Conservation (phyloP, 2,113 vertebrate species). For the Atlantisia rogersi region DNA sequence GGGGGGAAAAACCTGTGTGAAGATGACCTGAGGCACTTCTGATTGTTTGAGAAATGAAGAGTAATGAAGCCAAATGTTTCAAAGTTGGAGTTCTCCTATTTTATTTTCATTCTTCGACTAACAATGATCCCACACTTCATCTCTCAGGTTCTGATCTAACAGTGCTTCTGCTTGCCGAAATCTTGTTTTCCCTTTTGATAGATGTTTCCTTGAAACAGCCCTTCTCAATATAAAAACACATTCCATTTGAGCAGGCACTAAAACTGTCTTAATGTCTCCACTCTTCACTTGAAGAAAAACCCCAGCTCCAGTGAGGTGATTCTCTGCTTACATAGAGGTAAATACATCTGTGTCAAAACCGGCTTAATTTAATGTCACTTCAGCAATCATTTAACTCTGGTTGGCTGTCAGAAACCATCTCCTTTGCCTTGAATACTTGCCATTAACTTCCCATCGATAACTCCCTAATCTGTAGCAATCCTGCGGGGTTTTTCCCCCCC, state of each 20-base stretch:
- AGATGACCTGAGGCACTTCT: conserved; percentile 28
- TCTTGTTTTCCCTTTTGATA: conserved; percentile 38
- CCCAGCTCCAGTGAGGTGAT: background rate
- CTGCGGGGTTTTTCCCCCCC: background rate
- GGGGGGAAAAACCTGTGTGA: background rate
- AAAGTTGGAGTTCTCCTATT: conserved; percentile 26
- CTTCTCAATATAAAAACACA: conserved; percentile 39
- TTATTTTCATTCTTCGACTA: conserved; percentile 8
- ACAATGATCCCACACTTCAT: conserved; percentile 5
- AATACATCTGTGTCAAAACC: conserved; percentile 19
- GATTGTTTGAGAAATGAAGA: conserved; percentile 33
- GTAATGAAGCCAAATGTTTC: conserved; percentile 38
- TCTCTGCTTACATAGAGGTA: conserved; percentile 8
- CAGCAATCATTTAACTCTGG: background rate
- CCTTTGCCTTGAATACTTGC: background rate
- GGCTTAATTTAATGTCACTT: conserved; percentile 6
- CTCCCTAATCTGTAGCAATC: background rate
- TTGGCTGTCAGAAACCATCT: conserved; percentile 18
- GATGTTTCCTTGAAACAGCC: conserved; percentile 43
- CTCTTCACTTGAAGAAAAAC: conserved; percentile 23
- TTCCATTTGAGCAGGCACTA: conserved; percentile 43
- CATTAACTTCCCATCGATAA: background rate
- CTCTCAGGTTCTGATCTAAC: background rate
- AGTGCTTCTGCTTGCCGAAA: background rate
- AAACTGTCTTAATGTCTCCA: background rate